Percentiles rank a stretch among this genome's conserved stretches.
phyloP scores from a whole-genome alignment of 2,113 vertebrate genomes.

The Oostethus manadensis region DNA sequence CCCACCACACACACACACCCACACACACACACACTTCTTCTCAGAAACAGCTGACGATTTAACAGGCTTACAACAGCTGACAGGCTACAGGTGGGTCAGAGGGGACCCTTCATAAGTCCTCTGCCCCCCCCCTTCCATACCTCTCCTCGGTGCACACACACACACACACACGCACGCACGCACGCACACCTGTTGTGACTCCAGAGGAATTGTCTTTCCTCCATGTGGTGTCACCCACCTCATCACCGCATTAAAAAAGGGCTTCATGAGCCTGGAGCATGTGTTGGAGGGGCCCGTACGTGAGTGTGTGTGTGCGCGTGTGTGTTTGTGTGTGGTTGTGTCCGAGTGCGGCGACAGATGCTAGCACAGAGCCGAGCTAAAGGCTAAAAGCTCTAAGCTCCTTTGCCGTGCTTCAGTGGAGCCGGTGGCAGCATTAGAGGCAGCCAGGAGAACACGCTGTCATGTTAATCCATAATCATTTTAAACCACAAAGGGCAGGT shows the following conservation, averaged over 20 bases:
- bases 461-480: slow-evolving; percentile 56
- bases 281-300: slow-evolving; percentile 40
- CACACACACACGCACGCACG: slow-evolving; percentile 35
- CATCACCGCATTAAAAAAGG: slow-evolving; percentile 30
- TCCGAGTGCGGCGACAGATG: slow-evolving; percentile 51
- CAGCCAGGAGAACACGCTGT: slow-evolving; percentile 19
- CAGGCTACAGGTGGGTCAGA: slow-evolving; percentile 74
- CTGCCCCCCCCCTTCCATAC: slow-evolving; percentile 41
- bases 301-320: slow-evolving; percentile 8
- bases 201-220: slow-evolving; percentile 58
- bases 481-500: slow-evolving; percentile 41
- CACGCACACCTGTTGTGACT: slow-evolving; percentile 63
- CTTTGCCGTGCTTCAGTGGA: slow-evolving; percentile 43
- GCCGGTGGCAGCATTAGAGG: slow-evolving; percentile 26
- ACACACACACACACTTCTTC: slow-evolving; percentile 52
- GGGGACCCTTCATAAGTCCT: slow-evolving; percentile 66
- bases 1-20: slow-evolving; percentile 42
- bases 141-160: slow-evolving; percentile 27
- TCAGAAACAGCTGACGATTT: slow-evolving; percentile 79
- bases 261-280: slow-evolving; percentile 42
- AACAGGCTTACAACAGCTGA: slow-evolving; percentile 77
- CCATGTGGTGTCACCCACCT: slow-evolving; percentile 27
- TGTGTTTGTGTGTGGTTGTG: slow-evolving; percentile 1
- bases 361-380: slow-evolving; percentile 29
- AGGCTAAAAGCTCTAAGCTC: slow-evolving; percentile 54